Conservation (phyloP, 2,888 invertebrate genomes). For the Marasmarcha lunaedactyla region DNA sequence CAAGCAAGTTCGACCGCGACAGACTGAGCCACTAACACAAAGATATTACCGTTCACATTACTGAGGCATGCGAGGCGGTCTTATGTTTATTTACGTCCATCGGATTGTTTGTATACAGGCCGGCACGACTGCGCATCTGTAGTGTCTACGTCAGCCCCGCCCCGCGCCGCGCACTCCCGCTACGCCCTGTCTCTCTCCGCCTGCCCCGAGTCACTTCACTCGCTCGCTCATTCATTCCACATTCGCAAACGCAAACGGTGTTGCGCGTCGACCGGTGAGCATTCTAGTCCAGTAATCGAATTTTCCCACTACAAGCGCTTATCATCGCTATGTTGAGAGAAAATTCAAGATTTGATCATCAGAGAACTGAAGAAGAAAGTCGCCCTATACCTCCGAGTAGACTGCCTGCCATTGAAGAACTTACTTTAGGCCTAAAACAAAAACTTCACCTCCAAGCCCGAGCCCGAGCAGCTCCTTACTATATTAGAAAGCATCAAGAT, state of each 20-base stretch:
- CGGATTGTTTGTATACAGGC: slow-evolving; percentile 71
- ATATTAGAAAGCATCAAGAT: slow-evolving; percentile 62
- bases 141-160: slow-evolving; percentile 51
- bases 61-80: slow-evolving; percentile 41
- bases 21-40: slow-evolving; percentile 43
- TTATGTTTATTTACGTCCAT: slow-evolving; percentile 70
- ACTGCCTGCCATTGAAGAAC: slow-evolving; percentile 58
- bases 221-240: slow-evolving; percentile 66
- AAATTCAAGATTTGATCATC: slow-evolving; percentile 48
- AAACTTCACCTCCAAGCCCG: slow-evolving; percentile 65
- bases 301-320: slow-evolving; percentile 17
- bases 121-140: slow-evolving; percentile 66
- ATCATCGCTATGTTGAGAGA: slow-evolving; percentile 56
- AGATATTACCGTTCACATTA: slow-evolving; percentile 51
- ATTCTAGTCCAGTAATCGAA: slow-evolving; percentile 25
- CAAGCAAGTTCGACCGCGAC: slow-evolving; percentile 15
- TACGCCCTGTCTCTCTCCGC: slow-evolving; percentile 46
- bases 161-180: slow-evolving; percentile 34
- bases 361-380: slow-evolving; percentile 39
- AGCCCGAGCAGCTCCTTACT: slow-evolving; percentile 62
- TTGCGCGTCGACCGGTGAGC: slow-evolving; percentile 42
- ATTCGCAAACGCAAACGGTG: slow-evolving; percentile 63
- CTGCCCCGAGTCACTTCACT: slow-evolving; percentile 43
- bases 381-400: slow-evolving; percentile 45
- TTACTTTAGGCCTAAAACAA: slow-evolving; percentile 63